These are phyloP conservation scores for Megaustenia siamemsis DNA, from an alignment of 2,888 invertebrate genomes.

Conservation along the genomic window DNA sequence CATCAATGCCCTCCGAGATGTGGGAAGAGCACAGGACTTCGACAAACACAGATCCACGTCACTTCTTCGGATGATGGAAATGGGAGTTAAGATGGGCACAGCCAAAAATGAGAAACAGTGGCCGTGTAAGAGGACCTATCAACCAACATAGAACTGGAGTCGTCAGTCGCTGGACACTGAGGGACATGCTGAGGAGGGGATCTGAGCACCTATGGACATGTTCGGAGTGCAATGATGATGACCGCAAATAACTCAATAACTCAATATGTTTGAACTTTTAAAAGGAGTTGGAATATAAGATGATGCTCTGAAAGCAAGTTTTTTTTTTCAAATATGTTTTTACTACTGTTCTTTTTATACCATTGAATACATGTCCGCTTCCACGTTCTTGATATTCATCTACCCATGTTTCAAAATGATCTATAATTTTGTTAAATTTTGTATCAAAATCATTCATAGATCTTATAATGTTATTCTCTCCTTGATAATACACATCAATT, in stretches of 20 bases:
- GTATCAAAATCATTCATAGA: conserved; percentile 23
- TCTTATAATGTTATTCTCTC: neutral
- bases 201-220: no score
- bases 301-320: conserved; percentile 41
- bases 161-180: no score
- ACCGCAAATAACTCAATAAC: no score
- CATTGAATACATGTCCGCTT: conserved; percentile 38
- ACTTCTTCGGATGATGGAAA: no score
- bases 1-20: no score
- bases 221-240: neutral
- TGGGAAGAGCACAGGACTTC: no score
- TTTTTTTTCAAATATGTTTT: conserved; percentile 50
- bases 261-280: conserved; percentile 39
- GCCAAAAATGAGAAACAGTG: no score
- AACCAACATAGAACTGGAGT: no score
- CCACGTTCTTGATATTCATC: conserved; percentile 32
- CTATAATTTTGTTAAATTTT: neutral
- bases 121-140: no score
- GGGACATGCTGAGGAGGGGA: no score
- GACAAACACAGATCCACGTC: no score
- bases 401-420: conserved; percentile 20
- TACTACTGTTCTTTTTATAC: conserved; percentile 37
- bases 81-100: no score
- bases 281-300: conserved; percentile 48
- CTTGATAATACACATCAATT: conserved; percentile 22